Evolutionary conservation across 2,888 invertebrate species (phyloP).

Genomic region (Gnatocerus cornutus): DNA sequence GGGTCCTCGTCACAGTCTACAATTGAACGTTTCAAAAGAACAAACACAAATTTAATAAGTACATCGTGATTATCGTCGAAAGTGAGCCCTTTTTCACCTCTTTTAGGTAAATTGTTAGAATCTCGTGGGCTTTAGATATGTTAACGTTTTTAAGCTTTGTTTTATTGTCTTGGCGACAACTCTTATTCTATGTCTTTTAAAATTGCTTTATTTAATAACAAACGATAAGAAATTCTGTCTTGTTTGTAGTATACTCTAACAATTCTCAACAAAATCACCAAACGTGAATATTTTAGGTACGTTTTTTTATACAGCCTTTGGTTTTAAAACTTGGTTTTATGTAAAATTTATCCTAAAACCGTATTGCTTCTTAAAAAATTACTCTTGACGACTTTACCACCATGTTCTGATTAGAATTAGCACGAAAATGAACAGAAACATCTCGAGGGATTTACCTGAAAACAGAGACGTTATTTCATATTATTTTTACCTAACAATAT

Average conservation of each 20-base stretch:
- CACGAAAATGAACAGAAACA: conserved; percentile 36
- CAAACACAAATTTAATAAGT: conserved; percentile 15
- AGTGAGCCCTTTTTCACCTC: not conserved
- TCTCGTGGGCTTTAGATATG: not conserved
- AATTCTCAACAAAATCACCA: not conserved
- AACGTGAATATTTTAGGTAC: conserved; percentile 4
- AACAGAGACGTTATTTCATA: not conserved
- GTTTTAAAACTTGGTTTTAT: conserved; percentile 33
- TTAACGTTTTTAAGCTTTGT: not conserved
- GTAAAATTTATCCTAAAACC: conserved; percentile 40
- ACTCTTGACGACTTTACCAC: conserved; percentile 37
- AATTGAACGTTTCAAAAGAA: conserved; percentile 30
- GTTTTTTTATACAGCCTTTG: conserved; percentile 42
- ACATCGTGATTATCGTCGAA: not conserved
- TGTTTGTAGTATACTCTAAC: not conserved
- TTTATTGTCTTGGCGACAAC: not conserved
- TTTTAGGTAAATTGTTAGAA: not conserved
- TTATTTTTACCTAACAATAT: too few relatives aligned
- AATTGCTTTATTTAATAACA: conserved; percentile 1
- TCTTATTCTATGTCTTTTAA: not conserved
- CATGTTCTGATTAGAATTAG: conserved; percentile 29
- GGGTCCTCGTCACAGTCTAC: conserved; percentile 55
- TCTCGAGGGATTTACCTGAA: not conserved
- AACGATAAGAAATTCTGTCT: not conserved
- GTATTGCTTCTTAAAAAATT: conserved; percentile 44